Base-by-base conservation (phyloP, 2,797 vertebrate species). In the Pangasius mekongensis region DNA sequence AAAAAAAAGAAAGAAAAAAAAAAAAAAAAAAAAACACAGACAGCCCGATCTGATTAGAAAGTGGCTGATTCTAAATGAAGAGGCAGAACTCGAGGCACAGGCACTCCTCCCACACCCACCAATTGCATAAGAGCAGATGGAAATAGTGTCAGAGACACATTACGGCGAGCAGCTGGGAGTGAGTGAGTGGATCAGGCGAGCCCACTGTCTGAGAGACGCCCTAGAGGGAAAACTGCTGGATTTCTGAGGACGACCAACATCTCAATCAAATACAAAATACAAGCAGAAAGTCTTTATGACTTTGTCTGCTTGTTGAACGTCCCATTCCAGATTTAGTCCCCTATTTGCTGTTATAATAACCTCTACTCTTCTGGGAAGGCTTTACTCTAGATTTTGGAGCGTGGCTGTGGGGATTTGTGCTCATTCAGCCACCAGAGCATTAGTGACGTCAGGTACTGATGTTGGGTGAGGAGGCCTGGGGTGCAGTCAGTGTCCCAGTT, bases 101-200 rank as follows among this genome's bases (percentile, higher is more conserved):
- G 58, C 90, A 71, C 83, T 80, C 89, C 85, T 89, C 90, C 90
- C 66, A 89, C 91, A 78, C 77, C 80, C 85, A 47, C 58, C 86
- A 74, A 87, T 91, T 92, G 89, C 54, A 74, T 91, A 91, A 91
- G 88, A 88, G 87, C 87, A 88, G 86, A 89, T 84, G 84, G 85
- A 89, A 91, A 93, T 52, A 74, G 88, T 91, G 62, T 66, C 69
- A 64, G 83, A 54, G 82, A 80, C 78, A 83, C 73, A 90, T 80
- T 88, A 52, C 9, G 67, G 74, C 4, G 47, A 56, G 36, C 43
- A 86, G 77, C 20, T 60, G 80, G 52, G 85, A 86, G 62, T 54
- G 85, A 86, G 62, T 54, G 73, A 84, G 81, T 52, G n/a, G 56
- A 24, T 84, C 77, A 90, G 60, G 60, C 36, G 84, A 85, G 67